Conservation (phyloP, 2,113 vertebrate species). For the Pangasianodon gigas region DNA sequence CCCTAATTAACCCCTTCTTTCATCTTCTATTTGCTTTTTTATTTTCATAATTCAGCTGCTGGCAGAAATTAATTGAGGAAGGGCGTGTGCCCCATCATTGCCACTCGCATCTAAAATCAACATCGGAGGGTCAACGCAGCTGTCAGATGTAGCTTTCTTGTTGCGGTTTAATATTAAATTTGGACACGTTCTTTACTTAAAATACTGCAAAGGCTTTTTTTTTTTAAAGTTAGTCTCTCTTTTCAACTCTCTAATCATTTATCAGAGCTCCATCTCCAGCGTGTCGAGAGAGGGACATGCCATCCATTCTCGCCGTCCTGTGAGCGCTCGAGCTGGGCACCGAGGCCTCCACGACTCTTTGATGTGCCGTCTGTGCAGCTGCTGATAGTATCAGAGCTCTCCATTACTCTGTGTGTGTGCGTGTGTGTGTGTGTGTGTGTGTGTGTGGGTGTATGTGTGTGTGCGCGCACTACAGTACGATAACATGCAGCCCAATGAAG, state of each 20-base stretch:
- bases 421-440: conserved; percentile 26
- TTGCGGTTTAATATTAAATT: not conserved
- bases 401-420: conserved; percentile 57
- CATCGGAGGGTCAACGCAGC: not conserved
- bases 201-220: not conserved
- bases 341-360: conserved; percentile 53
- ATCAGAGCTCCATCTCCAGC: conserved; percentile 45
- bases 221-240: not conserved
- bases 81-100: not conserved
- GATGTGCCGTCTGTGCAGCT: conserved; percentile 68
- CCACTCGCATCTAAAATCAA: not conserved
- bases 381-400: conserved; percentile 70
- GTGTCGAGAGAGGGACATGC: conserved; percentile 40
- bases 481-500: conserved; percentile 70
- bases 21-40: not conserved
- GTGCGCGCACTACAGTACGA: conserved; percentile 67
- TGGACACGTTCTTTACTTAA: not conserved
- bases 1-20: not conserved
- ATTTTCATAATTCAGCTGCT: not conserved
- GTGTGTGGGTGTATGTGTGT: not conserved
- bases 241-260: not conserved
- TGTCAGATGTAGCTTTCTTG: not conserved
- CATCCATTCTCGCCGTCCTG: conserved; percentile 23
- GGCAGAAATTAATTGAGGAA: not conserved
- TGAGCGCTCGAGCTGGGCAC: conserved; percentile 28